phyloP scores from a whole-genome alignment of 1,140 invertebrate genomes.

The Microplitis demolitor region DNA sequence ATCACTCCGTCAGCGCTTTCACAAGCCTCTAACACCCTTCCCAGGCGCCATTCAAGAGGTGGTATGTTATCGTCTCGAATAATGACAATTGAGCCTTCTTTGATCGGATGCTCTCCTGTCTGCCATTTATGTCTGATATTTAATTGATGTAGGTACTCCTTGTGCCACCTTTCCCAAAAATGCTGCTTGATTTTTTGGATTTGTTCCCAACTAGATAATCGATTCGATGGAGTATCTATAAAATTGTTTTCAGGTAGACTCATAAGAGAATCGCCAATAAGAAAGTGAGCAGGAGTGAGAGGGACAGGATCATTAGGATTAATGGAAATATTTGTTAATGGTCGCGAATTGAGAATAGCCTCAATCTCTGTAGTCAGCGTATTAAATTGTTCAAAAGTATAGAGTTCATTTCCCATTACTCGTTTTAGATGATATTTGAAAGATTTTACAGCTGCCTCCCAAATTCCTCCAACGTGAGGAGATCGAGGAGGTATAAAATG shows the following conservation, averaged over 20 bases:
- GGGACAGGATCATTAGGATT: background rate
- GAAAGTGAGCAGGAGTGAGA: background rate
- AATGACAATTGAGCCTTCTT: background rate
- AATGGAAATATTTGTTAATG: background rate
- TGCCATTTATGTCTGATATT: background rate
- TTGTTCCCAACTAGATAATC: background rate
- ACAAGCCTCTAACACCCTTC: background rate
- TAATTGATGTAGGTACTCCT: constrained; percentile 1
- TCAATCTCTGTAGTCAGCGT: background rate
- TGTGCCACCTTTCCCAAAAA: constrained; percentile 1
- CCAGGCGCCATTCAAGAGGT: background rate
- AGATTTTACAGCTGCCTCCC: constrained; percentile 6
- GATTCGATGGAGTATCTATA: background rate
- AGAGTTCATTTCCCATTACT: background rate
- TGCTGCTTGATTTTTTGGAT: background rate
- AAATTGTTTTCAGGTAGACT: background rate
- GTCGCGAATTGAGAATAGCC: constrained; percentile 4
- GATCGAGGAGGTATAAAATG: constrained; percentile 5
- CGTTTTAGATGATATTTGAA: constrained; percentile 1
- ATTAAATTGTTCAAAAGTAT: background rate
- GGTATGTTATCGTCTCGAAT: background rate
- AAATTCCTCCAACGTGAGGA: background rate
- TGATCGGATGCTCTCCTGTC: background rate
- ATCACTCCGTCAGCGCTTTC: background rate
- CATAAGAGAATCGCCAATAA: background rate